Evolutionary conservation across 92 coral and sea anemone species (phyloP).

Genomic region (Ricordea florida): DNA sequence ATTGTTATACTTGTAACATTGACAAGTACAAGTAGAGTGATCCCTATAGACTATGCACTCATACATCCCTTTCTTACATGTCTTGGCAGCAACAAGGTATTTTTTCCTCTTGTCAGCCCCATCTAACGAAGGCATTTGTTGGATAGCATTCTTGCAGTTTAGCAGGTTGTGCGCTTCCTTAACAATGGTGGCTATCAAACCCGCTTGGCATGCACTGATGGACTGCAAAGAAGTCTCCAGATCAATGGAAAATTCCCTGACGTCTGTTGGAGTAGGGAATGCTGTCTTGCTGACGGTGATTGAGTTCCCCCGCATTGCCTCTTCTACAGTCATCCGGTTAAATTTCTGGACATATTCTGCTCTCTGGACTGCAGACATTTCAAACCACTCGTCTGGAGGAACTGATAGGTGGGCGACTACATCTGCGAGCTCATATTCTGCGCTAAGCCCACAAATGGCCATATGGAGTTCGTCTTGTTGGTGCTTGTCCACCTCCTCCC

Average conservation of each 20-base stretch:
- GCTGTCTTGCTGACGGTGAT: not conserved
- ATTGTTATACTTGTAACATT: constrained; percentile 26
- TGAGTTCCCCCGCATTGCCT: not conserved
- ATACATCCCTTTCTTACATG: constrained; percentile 35
- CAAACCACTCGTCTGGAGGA: constrained; percentile 17
- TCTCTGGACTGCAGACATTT: not conserved
- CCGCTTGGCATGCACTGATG: not conserved
- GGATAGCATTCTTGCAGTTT: constrained; percentile 2
- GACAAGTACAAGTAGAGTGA: constrained; percentile 38
- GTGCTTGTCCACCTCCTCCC: constrained; percentile 34
- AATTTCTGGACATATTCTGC: not conserved
- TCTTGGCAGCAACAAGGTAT: constrained; percentile 37
- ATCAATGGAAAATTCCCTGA: constrained; percentile 20
- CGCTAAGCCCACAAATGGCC: constrained; percentile 45
- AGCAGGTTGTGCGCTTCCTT: constrained; percentile 16
- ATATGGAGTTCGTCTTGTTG: not conserved
- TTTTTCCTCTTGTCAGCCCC: constrained; percentile 12
- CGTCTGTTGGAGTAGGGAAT: not conserved
- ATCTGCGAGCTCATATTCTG: constrained; percentile 36
- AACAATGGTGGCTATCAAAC: not conserved
- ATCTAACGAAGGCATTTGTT: constrained; percentile 12
- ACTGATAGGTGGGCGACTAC: not conserved
- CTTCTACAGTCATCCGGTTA: not conserved
- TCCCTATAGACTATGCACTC: constrained; percentile 28
- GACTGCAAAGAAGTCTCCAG: constrained; percentile 8